Percentiles rank a stretch among this genome's conserved stretches.
These are phyloP conservation scores for Philonicus albiceps DNA, from an alignment of 2,888 invertebrate species.

Conservation along the genomic window DNA sequence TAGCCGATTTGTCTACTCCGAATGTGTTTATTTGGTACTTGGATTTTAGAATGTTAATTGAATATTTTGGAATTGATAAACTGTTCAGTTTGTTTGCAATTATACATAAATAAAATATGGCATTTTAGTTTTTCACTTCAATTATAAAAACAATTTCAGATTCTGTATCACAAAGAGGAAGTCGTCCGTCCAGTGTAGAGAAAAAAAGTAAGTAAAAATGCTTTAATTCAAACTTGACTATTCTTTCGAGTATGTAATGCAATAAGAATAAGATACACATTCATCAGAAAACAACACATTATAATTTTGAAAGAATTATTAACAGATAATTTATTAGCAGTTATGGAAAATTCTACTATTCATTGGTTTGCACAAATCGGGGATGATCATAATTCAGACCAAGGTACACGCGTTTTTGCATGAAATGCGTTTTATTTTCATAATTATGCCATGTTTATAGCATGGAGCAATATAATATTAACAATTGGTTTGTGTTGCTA, in stretches of 20 bases:
- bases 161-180: slow-evolving; percentile 59
- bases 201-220: slow-evolving; percentile 57
- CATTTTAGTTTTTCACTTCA: not conserved
- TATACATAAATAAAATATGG: not conserved
- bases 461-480: not conserved
- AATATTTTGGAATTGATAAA: not conserved
- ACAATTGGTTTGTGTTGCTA: not conserved
- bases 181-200: slow-evolving; percentile 62
- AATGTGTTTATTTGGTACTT: not conserved
- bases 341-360: slow-evolving; percentile 55
- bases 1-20: not conserved
- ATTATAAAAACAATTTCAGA: slow-evolving; percentile 54
- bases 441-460: not conserved
- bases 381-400: slow-evolving; percentile 56
- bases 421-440: not conserved
- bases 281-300: slow-evolving; percentile 11
- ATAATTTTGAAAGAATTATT: slow-evolving; percentile 31
- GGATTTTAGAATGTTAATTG: not conserved
- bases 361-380: slow-evolving; percentile 64
- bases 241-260: not conserved
- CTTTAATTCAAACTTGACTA: slow-evolving; percentile 1
- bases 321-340: slow-evolving; percentile 45
- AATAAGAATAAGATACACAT: not conserved
- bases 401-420: slow-evolving; percentile 53
- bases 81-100: not conserved